Percentiles rank a stretch among this genome's conserved stretches.
Conservation (phyloP, 2,888 invertebrate species). For the Lysandra coridon region DNA sequence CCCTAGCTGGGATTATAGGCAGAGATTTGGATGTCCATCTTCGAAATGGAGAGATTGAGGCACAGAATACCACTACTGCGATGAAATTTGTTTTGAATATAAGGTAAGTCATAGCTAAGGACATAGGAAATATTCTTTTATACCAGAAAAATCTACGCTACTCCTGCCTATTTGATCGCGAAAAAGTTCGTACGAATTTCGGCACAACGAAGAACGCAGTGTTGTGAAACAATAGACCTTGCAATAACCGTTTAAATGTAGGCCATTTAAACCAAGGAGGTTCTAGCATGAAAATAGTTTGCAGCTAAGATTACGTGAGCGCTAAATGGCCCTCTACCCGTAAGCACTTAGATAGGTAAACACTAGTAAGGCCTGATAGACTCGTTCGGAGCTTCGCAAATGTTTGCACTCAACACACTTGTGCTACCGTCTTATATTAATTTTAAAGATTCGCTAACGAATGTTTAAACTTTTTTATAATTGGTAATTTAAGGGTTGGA, state of each 20-base stretch:
- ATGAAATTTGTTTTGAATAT: too few relatives aligned
- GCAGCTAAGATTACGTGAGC: slow-evolving; percentile 29
- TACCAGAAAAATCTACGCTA: not conserved
- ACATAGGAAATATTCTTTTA: not conserved
- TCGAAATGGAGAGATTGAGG: too few relatives aligned
- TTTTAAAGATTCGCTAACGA: slow-evolving; percentile 28
- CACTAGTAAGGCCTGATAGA: slow-evolving; percentile 25
- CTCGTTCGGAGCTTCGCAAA: slow-evolving; percentile 28
- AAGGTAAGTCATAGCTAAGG: too few relatives aligned
- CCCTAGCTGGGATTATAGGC: too few relatives aligned
- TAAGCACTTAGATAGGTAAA: slow-evolving; percentile 30
- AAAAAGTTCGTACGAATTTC: not conserved
- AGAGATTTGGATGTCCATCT: too few relatives aligned
- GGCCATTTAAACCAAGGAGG: not conserved
- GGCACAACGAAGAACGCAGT: not conserved
- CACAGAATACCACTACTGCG: too few relatives aligned
- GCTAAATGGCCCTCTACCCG: slow-evolving; percentile 26
- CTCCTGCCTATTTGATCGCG: too few relatives aligned
- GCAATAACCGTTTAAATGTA: not conserved
- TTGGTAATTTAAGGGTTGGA: not conserved
- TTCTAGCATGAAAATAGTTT: slow-evolving; percentile 21
- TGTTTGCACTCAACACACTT: slow-evolving; percentile 27
- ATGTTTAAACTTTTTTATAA: slow-evolving; percentile 10
- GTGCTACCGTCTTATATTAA: slow-evolving; percentile 19
- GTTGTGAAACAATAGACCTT: not conserved